phyloP scores from a whole-genome alignment of 2,113 vertebrate species.

The Pterocles burchelli region DNA sequence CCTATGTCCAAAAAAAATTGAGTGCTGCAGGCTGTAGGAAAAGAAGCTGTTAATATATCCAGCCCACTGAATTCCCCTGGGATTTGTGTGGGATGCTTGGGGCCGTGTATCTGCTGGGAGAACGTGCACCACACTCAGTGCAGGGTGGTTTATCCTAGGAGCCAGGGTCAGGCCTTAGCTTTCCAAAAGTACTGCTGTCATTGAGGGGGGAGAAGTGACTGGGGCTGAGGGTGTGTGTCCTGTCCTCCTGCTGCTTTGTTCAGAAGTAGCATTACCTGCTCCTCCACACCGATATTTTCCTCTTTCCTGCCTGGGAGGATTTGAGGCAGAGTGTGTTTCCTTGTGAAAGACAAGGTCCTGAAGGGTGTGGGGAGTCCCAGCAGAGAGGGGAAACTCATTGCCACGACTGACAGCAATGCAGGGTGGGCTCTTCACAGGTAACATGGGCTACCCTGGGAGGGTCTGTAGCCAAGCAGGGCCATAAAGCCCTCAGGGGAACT shows the following conservation, averaged over 20 bases:
- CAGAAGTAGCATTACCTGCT: background rate
- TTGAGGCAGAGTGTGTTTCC: background rate
- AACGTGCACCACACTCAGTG: background rate
- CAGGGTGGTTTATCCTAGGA: background rate
- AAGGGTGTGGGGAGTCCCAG: background rate
- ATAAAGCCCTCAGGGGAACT: background rate
- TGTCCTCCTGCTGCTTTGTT: background rate
- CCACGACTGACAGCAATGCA: background rate
- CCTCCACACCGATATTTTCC: background rate
- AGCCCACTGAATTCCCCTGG: background rate
- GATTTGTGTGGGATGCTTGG: background rate
- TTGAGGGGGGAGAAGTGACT: background rate
- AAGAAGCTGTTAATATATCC: background rate
- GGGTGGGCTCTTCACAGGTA: background rate
- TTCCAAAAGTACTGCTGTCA: background rate
- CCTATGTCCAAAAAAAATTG: background rate
- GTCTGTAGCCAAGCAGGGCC: background rate
- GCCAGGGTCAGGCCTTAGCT: background rate
- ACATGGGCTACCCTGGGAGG: rapidly evolving
- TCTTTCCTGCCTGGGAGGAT: background rate
- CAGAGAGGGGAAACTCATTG: background rate
- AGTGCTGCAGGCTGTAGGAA: background rate
- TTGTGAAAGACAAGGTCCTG: background rate
- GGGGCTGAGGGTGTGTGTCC: background rate
- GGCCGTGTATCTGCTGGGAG: background rate